A percentile compares a stretch with the other conserved stretches of the same genome.
phyloP scores from a whole-genome alignment of 2,888 invertebrate species.

The Hylaea fasciaria region DNA sequence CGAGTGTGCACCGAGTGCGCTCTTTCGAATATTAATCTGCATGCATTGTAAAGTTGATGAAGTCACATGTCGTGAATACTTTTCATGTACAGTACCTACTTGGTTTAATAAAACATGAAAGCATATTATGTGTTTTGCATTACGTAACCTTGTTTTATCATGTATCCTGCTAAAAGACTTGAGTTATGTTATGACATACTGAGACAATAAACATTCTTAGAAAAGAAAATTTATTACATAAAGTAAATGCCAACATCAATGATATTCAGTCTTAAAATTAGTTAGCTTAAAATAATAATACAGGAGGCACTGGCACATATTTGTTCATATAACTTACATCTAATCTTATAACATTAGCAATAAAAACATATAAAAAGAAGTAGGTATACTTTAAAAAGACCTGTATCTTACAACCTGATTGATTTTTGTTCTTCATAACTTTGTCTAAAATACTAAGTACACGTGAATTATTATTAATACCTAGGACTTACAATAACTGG shows the following conservation, averaged over 20 bases:
- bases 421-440: conserved; percentile 13
- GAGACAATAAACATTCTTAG: conserved; percentile 35
- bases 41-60: no score
- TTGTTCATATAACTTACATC: conserved; percentile 50
- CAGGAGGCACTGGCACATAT: conserved; percentile 80
- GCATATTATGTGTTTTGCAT: no score
- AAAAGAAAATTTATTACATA: conserved; percentile 73
- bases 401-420: conserved; percentile 58
- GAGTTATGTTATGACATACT: background rate
- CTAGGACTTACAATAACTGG: background rate
- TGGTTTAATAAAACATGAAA: no score
- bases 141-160: no score
- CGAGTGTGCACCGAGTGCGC: no score
- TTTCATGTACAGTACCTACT: no score
- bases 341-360: conserved; percentile 45
- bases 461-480: background rate
- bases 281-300: conserved; percentile 67
- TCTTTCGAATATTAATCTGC: no score
- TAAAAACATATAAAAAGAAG: conserved; percentile 37
- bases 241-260: conserved; percentile 77
- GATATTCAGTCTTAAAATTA: conserved; percentile 80
- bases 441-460: conserved; percentile 11
- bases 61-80: no score
- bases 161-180: no score
- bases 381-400: conserved; percentile 46